These are phyloP conservation scores for Speoplatyrhinus poulsoni DNA, from an alignment of 2,113 vertebrate genomes.

Conservation along the genomic window DNA sequence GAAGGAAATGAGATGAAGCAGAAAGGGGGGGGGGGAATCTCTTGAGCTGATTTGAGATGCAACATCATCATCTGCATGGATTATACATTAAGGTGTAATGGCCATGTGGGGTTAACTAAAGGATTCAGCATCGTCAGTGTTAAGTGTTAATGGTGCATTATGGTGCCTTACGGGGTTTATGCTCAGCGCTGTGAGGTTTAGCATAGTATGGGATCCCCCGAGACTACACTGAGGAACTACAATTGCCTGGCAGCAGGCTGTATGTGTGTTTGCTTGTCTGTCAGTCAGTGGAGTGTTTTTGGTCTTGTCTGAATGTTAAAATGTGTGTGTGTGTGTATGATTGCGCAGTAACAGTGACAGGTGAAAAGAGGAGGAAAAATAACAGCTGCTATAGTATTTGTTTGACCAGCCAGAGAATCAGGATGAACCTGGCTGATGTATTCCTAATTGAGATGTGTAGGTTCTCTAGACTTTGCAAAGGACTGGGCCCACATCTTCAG, in stretches of 20 bases:
- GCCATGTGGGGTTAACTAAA: constrained; percentile 33
- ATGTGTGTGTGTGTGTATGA: constrained; percentile 35
- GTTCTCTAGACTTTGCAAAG: constrained; percentile 29
- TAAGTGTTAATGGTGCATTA: constrained; percentile 4
- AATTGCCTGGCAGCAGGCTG: constrained; percentile 73
- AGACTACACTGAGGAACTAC: constrained; percentile 73
- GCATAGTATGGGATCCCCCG: constrained; percentile 64
- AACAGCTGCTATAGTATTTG: constrained; percentile 76
- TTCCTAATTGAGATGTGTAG: constrained; percentile 50
- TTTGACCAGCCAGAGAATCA: constrained; percentile 64
- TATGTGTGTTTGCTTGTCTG: constrained; percentile 30
- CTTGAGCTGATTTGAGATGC: constrained; percentile 34
- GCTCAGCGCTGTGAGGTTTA: constrained; percentile 52
- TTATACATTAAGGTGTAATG: constrained; percentile 53
- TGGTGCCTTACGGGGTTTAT: constrained; percentile 39
- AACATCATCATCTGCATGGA: constrained; percentile 48
- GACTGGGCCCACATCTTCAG: constrained; percentile 24
- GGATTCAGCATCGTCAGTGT: background rate
- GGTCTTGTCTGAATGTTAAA: constrained; percentile 21
- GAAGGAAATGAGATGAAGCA: constrained; percentile 33
- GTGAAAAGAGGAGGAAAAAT: constrained; percentile 44
- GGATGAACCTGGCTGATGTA: constrained; percentile 69
- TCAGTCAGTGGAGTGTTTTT: constrained; percentile 27
- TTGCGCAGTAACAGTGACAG: background rate
- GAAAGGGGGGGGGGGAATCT: constrained; percentile 17